Conservation (phyloP, 2,113 vertebrate genomes). For the Solea solea region DNA sequence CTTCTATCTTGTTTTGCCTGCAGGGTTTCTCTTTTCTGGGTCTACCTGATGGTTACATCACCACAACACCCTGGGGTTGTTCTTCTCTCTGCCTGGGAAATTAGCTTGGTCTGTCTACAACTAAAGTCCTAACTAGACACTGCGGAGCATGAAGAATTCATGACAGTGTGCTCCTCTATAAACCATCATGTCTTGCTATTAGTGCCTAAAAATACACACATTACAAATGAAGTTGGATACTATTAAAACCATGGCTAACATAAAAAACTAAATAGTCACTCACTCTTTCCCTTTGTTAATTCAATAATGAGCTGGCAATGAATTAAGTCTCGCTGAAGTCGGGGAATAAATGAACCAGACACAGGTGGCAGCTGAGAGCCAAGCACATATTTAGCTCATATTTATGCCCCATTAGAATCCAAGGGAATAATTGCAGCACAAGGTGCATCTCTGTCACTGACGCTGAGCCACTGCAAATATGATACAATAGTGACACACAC, state of each 20-base stretch:
- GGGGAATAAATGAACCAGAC: not conserved
- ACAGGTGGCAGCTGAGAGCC: not conserved
- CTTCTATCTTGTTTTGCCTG: slow-evolving; percentile 35
- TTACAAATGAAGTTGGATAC: not conserved
- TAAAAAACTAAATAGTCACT: not conserved
- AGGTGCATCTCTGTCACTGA: not conserved
- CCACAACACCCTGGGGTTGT: slow-evolving; percentile 17
- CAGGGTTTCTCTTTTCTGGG: slow-evolving; percentile 32
- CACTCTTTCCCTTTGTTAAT: not conserved
- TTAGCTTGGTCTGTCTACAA: slow-evolving; percentile 7
- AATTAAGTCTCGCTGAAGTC: not conserved
- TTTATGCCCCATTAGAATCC: not conserved
- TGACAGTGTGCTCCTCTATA: not conserved
- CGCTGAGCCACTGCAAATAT: too few species aligned
- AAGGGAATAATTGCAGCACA: not conserved
- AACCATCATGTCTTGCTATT: not conserved
- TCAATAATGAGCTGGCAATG: not conserved
- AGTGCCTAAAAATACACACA: not conserved
- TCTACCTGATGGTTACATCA: slow-evolving; percentile 43
- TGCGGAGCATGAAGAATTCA: not conserved
- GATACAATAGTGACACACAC: too few species aligned
- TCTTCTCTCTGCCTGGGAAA: slow-evolving; percentile 29
- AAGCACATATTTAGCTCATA: not conserved
- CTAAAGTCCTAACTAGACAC: not conserved
- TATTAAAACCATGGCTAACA: not conserved